Evolutionary conservation across 2,888 invertebrate genomes (phyloP).

Genomic region (Rhagium mordax): DNA sequence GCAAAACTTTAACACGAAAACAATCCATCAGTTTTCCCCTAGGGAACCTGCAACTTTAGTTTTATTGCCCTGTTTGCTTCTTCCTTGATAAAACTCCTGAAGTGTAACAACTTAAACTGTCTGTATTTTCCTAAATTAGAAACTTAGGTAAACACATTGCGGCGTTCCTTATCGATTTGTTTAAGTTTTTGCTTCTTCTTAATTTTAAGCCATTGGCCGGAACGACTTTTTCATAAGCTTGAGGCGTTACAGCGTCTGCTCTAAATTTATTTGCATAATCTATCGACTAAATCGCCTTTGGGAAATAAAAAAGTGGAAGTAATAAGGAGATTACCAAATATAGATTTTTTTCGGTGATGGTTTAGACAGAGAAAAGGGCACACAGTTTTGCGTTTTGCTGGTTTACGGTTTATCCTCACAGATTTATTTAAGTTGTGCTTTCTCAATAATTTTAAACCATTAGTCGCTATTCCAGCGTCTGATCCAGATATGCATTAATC

Average conservation of each 20-base stretch:
- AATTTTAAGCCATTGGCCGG: background rate
- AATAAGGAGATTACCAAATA: too few relatives aligned
- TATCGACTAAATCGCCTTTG: background rate
- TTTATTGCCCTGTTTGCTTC: background rate
- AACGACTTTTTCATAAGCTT: background rate
- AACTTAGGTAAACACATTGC: background rate
- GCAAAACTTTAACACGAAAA: background rate
- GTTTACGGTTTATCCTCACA: too few relatives aligned
- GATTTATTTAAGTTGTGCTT: too few relatives aligned
- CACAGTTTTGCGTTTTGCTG: too few relatives aligned
- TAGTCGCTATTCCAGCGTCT: too few relatives aligned
- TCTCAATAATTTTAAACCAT: too few relatives aligned
- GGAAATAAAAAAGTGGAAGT: background rate
- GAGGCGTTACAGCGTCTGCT: background rate
- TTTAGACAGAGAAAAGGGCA: too few relatives aligned
- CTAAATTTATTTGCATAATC: background rate
- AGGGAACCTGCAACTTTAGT: background rate
- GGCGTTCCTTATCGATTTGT: background rate
- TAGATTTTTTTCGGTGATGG: too few relatives aligned
- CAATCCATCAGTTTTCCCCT: background rate
- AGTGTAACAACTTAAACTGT: background rate
- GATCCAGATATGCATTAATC: too few relatives aligned
- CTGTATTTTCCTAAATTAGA: background rate
- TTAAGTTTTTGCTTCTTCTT: background rate
- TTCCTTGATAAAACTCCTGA: background rate